Percentiles rank a stretch among this genome's conserved stretches.
phyloP scores from a whole-genome alignment of 2,113 vertebrate genomes.

The Perca schrenkii region DNA sequence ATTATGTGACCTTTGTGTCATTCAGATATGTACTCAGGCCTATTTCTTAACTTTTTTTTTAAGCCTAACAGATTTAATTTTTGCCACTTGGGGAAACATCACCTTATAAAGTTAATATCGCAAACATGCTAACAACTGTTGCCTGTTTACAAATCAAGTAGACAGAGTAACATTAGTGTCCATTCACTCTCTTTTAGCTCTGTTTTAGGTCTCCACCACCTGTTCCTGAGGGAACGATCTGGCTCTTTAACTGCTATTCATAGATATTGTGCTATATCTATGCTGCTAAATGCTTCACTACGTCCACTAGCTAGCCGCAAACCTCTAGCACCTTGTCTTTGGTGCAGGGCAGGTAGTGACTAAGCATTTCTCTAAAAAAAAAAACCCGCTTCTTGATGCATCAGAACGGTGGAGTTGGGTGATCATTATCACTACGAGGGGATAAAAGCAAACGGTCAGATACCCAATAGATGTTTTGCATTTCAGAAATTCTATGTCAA shows the following conservation, averaged over 20 bases:
- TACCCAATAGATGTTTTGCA: background rate
- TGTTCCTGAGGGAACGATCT: background rate
- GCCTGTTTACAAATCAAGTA: background rate
- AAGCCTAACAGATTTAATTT: background rate
- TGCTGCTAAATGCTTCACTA: background rate
- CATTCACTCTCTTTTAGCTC: background rate
- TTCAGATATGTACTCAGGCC: background rate
- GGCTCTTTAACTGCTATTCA: background rate
- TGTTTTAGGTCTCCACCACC: background rate
- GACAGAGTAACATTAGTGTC: background rate
- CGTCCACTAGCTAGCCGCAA: background rate
- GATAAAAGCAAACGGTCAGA: background rate
- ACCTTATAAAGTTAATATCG: background rate
- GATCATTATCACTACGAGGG: background rate
- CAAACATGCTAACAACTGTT: background rate
- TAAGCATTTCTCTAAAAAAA: background rate
- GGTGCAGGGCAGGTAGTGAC: background rate
- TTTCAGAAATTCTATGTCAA: background rate
- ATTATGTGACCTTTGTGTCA: background rate
- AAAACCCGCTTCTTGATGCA: too few species aligned
- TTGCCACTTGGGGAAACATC: background rate
- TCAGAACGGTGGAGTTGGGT: background rate
- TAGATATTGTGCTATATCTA: too few species aligned
- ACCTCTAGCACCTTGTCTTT: background rate
- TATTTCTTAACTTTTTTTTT: background rate